Evolutionary conservation across 1,140 invertebrate genomes (phyloP).

Genomic region (Drosophila biarmipes): DNA sequence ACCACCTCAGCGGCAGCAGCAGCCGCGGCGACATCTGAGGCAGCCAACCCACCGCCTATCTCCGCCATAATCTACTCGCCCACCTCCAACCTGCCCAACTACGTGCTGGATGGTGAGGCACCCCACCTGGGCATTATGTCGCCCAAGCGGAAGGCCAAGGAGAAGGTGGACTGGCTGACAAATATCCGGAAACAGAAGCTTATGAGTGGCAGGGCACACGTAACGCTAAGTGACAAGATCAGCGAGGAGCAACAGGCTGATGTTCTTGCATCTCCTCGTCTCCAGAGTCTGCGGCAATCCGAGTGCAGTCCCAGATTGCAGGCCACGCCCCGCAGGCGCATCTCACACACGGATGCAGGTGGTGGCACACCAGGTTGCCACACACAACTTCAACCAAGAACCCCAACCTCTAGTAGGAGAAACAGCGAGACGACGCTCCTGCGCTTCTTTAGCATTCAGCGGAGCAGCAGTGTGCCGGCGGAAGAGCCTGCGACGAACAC

Average conservation of each 20-base stretch:
- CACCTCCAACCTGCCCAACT: constrained; percentile 91
- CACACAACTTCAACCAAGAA: constrained; percentile 43
- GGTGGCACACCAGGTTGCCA: constrained; percentile 15
- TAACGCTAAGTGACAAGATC: constrained; percentile 72
- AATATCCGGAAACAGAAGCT: constrained; percentile 87
- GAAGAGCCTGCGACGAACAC: constrained; percentile 19
- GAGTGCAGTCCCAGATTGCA: constrained; percentile 68
- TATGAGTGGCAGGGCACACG: constrained; percentile 56
- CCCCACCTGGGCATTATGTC: constrained; percentile 90
- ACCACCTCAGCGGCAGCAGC: constrained; percentile 52
- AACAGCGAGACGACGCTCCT: constrained; percentile 82
- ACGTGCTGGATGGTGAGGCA: constrained; percentile 89
- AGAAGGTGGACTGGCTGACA: constrained; percentile 90
- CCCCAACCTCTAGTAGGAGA: constrained; percentile 75
- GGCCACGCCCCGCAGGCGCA: constrained; percentile 64
- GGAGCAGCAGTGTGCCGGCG: constrained; percentile 30
- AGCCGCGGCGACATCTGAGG: not conserved
- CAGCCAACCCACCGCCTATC: constrained; percentile 8
- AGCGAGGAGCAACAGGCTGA: constrained; percentile 51
- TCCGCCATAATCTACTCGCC: constrained; percentile 86
- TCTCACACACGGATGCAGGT: constrained; percentile 53
- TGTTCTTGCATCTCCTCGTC: constrained; percentile 63
- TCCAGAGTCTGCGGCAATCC: constrained; percentile 72
- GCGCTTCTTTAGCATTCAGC: constrained; percentile 77
- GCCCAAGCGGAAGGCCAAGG: constrained; percentile 87